These are phyloP conservation scores for Melieria omissa DNA, from an alignment of 2,888 invertebrate genomes.

Conservation along the genomic window DNA sequence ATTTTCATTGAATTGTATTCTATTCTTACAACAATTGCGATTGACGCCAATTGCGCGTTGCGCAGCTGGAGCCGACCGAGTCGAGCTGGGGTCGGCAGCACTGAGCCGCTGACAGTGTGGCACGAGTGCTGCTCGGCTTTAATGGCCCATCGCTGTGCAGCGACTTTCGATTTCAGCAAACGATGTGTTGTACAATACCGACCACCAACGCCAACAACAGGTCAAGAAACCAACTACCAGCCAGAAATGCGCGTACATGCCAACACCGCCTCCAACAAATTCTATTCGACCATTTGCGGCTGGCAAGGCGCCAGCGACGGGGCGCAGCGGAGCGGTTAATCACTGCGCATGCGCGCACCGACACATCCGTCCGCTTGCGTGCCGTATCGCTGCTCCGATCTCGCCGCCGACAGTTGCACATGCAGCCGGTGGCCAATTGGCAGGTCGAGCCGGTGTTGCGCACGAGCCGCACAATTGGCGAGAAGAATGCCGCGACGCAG, in stretches of 20 bases:
- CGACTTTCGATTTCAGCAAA: too few species aligned
- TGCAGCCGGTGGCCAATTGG: background rate
- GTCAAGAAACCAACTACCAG: too few species aligned
- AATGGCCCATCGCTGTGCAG: too few species aligned
- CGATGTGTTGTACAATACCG: too few species aligned
- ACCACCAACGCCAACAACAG: too few species aligned
- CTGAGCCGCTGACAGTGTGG: too few species aligned
- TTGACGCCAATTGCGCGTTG: background rate
- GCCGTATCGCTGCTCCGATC: background rate
- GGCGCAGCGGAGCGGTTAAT: too few species aligned
- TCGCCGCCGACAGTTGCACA: background rate
- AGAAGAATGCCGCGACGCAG: background rate
- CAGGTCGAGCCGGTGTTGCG: background rate
- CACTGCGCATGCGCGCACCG: background rate
- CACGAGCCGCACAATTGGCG: slow-evolving; percentile 27
- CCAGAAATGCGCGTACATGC: background rate
- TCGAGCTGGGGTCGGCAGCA: too few species aligned
- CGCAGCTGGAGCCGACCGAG: too few species aligned
- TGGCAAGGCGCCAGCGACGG: too few species aligned
- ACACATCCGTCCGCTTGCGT: slow-evolving; percentile 4
- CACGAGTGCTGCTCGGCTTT: too few species aligned
- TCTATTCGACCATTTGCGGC: background rate
- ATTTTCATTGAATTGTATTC: slow-evolving; percentile 24
- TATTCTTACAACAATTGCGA: slow-evolving; percentile 31
- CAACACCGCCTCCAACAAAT: slow-evolving; percentile 20